Conservation (phyloP, 2,888 invertebrate species). For the Heliconius sara region DNA sequence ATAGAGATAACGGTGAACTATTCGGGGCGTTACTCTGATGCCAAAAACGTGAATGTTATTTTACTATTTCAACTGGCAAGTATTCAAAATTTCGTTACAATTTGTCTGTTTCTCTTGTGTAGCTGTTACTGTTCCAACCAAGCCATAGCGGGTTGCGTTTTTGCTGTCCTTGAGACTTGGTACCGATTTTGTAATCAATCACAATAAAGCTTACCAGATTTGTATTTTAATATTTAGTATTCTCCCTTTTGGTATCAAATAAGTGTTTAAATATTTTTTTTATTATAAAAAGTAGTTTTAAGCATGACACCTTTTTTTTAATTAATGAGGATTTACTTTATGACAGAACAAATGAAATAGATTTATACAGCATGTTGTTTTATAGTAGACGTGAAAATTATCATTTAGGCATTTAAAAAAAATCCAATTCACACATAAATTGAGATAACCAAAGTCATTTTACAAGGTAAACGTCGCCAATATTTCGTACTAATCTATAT, state of each 20-base stretch:
- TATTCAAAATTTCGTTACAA: conserved; percentile 50
- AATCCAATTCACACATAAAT: neutral
- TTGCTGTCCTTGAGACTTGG: conserved; percentile 30
- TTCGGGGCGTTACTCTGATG: conserved; percentile 48
- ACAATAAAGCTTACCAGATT: neutral
- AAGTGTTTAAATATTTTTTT: neutral
- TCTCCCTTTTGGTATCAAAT: neutral
- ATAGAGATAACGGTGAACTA: conserved; percentile 45
- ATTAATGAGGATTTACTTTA: too few species aligned
- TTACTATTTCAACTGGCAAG: conserved; percentile 51
- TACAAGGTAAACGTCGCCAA: neutral
- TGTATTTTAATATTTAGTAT: neutral
- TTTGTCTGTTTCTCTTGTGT: conserved; percentile 37
- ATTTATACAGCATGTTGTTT: neutral
- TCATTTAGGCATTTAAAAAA: too few species aligned
- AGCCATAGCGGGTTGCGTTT: conserved; percentile 22
- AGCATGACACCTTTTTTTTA: too few species aligned
- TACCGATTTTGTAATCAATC: neutral
- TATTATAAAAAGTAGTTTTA: too few species aligned
- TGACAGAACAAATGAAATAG: too few species aligned
- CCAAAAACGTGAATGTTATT: conserved; percentile 52
- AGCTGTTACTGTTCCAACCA: conserved; percentile 31
- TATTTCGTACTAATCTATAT: neutral
- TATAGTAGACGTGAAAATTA: neutral
- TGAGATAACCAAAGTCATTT: neutral